These are phyloP conservation scores for Aurelia aurita complex sp. Pacific DNA, from an alignment of 30 jellyfish, hydroid and myxozoan species.

Conservation along the genomic window DNA sequence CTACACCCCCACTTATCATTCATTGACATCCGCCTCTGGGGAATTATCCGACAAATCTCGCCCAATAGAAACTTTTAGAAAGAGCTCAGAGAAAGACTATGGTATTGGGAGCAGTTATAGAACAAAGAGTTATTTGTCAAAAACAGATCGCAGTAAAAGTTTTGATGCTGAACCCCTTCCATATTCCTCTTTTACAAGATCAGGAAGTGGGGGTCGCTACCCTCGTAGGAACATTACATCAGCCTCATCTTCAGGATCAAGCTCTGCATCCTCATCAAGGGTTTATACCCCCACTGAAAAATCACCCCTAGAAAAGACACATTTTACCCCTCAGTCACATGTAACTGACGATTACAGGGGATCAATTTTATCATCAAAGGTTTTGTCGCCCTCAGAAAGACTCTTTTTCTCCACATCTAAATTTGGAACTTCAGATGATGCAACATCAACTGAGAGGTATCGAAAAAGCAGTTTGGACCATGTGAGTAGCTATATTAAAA, in stretches of 20 bases:
- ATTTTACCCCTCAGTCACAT: background rate
- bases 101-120: conserved; percentile 12
- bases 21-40: conserved; percentile 1
- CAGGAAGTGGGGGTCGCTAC: conserved; percentile 62
- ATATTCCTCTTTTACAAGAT: conserved; percentile 36
- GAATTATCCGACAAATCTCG: background rate
- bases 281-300: conserved; percentile 13
- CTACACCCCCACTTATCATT: conserved; percentile 11
- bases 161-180: conserved; percentile 41
- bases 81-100: conserved; percentile 23
- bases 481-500: background rate
- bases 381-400: conserved; percentile 29
- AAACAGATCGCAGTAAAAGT: conserved; percentile 54
- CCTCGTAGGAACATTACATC: conserved; percentile 31
- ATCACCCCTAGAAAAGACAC: conserved; percentile 19
- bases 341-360: background rate
- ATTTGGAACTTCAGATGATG: background rate
- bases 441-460: background rate
- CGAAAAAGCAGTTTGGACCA: conserved; percentile 31
- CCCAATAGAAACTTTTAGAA: background rate
- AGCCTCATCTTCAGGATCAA: conserved; percentile 21
- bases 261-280: conserved; percentile 54
- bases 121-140: conserved; percentile 13
- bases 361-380: conserved; percentile 37
- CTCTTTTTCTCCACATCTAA: conserved; percentile 33